Evolutionary conservation across 2,888 invertebrate species (phyloP).

Genomic region (Ashinkailepas kermadecensis): DNA sequence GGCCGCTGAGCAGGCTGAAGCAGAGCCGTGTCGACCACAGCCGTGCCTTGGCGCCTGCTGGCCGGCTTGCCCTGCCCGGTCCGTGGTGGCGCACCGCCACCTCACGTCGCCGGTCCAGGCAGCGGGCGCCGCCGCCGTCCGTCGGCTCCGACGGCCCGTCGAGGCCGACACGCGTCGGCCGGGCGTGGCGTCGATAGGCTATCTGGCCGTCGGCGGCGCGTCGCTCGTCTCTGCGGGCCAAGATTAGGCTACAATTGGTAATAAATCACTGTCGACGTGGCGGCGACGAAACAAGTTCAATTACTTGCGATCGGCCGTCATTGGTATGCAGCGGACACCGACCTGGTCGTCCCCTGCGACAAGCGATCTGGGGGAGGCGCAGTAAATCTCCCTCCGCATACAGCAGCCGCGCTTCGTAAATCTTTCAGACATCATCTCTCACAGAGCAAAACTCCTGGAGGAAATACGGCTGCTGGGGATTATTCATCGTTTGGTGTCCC

Average conservation of each 20-base stretch:
- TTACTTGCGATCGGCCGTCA: constrained; percentile 14
- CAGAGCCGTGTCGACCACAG: too few relatives aligned
- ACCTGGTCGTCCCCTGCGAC: not conserved
- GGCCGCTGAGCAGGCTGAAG: too few relatives aligned
- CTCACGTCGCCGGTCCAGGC: too few relatives aligned
- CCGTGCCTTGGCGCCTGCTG: too few relatives aligned
- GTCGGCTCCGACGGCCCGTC: too few relatives aligned
- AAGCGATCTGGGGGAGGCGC: not conserved
- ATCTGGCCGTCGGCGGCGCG: not conserved
- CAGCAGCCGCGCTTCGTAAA: not conserved
- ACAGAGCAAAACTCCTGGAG: not conserved
- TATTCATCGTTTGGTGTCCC: constrained; percentile 18
- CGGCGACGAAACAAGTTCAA: constrained; percentile 22
- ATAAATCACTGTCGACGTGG: constrained; percentile 18
- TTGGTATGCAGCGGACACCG: not conserved
- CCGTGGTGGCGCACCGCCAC: too few relatives aligned
- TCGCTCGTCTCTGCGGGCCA: not conserved
- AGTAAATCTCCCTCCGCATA: not conserved
- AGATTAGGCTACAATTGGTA: constrained; percentile 21
- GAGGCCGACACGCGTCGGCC: too few relatives aligned
- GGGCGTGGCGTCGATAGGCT: constrained; percentile 8
- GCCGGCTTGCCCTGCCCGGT: too few relatives aligned
- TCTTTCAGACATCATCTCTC: constrained; percentile 21
- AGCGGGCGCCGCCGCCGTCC: too few relatives aligned
- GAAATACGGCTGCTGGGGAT: constrained; percentile 5